Percentiles rank a stretch among this genome's conserved stretches.
Conservation (phyloP, 2,888 invertebrate genomes). For the Dexiosoma caninum region DNA sequence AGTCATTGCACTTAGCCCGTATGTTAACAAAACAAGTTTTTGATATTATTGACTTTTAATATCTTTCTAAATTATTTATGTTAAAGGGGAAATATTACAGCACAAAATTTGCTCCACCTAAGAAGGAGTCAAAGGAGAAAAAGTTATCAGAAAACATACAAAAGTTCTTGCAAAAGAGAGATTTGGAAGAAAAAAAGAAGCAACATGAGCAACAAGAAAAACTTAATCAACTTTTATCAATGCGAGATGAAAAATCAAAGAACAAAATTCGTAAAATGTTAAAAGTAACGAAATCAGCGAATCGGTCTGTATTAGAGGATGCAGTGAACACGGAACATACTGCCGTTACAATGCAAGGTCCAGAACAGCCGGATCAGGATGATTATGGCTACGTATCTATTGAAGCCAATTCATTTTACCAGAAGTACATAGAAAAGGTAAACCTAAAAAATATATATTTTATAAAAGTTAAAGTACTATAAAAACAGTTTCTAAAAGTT, state of each 20-base stretch:
- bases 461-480: no score
- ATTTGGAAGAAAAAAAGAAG: slow-evolving; percentile 86
- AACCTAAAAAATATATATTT: no score
- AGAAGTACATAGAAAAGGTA: slow-evolving; percentile 91
- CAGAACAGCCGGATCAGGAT: slow-evolving; percentile 91
- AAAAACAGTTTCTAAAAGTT: no score
- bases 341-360: slow-evolving; percentile 85
- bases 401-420: slow-evolving; percentile 88
- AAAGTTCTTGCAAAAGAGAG: slow-evolving; percentile 89
- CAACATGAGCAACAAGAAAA: slow-evolving; percentile 82
- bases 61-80: background rate
- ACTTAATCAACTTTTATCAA: slow-evolving; percentile 82
- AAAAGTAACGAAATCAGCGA: slow-evolving; percentile 92
- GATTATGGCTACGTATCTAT: slow-evolving; percentile 94
- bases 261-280: slow-evolving; percentile 87
- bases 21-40: background rate
- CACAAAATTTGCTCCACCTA: slow-evolving; percentile 89
- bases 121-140: slow-evolving; percentile 85
- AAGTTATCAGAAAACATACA: slow-evolving; percentile 87
- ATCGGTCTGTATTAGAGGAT: slow-evolving; percentile 90
- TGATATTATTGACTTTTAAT: background rate
- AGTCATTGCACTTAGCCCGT: no score
- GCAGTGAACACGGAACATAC: slow-evolving; percentile 87
- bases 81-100: slow-evolving; percentile 82
- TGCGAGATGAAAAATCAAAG: slow-evolving; percentile 84